Evolutionary conservation across 2,113 vertebrate genomes (phyloP), one percentile per base, ranked within the genome.

Genomic region (Sebastes fasciatus): DNA sequence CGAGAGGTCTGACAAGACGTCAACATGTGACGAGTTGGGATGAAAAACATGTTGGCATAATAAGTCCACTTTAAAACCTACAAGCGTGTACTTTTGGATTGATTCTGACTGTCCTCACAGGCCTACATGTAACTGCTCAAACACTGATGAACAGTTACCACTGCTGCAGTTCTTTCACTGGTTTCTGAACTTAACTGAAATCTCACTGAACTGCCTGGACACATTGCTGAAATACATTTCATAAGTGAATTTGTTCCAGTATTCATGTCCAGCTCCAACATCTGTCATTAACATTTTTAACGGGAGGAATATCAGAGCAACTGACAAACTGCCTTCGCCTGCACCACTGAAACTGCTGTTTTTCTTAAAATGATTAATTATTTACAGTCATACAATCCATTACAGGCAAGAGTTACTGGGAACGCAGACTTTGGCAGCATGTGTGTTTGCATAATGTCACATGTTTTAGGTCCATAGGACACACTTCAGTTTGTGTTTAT

Each of bases 401-500:
- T 1, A 9, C 48, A 52, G 19, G 17, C 10, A 14, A 43, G 16
- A 43, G 60, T 62, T 19, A 21, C 8, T 62, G 80, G 52, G 60
- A 23, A 51, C 17, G 8, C 34, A 49, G 57, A 63, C 80, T 49
- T 88, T 83, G 65, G 52, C 51, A 77, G 58, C 13, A 0, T 67
- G 64, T 74, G 58, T 45, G 89, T 83, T 90, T 91, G 49, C 42
- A 23, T 54, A 77, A 68, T 51, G 82, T 89, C 83, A 79, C 77
- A 17, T 80, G 86, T 76, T 83, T 82, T 26, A 45, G 26, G 63
- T 83, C 57, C 65, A 86, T 5, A 66, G 69, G 72, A 71, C 74
- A 78, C 26, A 63, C 21, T 49, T 10, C 65, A 66, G 48, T 75
- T 69, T 82, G 79, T 77, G 17, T 70, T 63, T 80, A 19, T 46